Base-by-base conservation (phyloP, 2,888 invertebrate genomes). In the Bombyx huttoni region DNA sequence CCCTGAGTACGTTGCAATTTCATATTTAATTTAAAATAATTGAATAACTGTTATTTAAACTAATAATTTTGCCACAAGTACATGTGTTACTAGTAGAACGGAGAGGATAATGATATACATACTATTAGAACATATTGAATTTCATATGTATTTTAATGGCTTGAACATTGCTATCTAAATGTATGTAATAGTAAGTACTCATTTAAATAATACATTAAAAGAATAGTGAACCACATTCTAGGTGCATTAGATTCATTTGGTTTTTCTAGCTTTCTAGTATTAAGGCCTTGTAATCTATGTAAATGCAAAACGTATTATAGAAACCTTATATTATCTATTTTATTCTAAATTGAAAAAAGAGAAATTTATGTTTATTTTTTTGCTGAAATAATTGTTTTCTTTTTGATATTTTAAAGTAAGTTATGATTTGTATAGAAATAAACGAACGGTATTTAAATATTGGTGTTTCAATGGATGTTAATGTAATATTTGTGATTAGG, bases 261-360 rank as follows among this genome's bases (percentile, higher is more conserved):
- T 63, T 53, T 57, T 53, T 62, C 60, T 60, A 55, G 57, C 40
- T 40, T 58, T 40, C 12, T 10, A 8, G 40, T 67, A 61, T 62
- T 63, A 70, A 70, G 70, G 73, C 77, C 75, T 81, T 84, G 79
- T 81, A 81, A 78, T 81, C 72, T 83, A 81, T 85, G 81, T 85
- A 86, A 83, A 85, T 80, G 79, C 73, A 71, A 75, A 78, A 70
- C 60, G 64, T 59, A 61, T 58, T 75, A 68, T 64, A 63, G 75
- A 68, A 63, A 72, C 76, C 58, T 62, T 70, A 67, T 68, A 71
- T 70, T 65, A 67, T 79, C 80, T 72, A 75, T 73, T 61, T 58
- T 68, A 70, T 24, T 24, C 24, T 24, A 24, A 2, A 24, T 62
- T 60, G 65, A 67, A 62, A 68, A 65, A 69, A 68, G 70, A 75